phyloP scores from a whole-genome alignment of 2,113 vertebrate genomes.

The Phalacrocorax aristotelis region DNA sequence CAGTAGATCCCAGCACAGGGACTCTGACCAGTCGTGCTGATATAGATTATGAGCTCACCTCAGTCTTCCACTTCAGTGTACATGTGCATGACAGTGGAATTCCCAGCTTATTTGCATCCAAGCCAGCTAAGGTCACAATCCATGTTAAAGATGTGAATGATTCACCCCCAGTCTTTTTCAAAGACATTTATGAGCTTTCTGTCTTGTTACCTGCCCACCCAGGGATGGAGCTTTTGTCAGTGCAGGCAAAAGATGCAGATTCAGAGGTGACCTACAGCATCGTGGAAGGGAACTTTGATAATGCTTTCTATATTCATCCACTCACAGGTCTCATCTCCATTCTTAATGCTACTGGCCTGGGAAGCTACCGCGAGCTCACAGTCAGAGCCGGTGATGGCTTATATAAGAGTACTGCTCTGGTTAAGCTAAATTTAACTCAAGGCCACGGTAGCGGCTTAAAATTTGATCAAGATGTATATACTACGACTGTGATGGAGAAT shows the following conservation, averaged over 20 bases:
- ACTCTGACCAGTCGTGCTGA: slow-evolving; percentile 79
- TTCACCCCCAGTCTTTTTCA: slow-evolving; percentile 84
- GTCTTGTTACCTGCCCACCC: slow-evolving; percentile 78
- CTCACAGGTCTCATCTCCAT: slow-evolving; percentile 80
- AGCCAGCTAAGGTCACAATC: slow-evolving; percentile 83
- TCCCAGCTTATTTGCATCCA: slow-evolving; percentile 81
- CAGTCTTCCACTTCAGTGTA: slow-evolving; percentile 83
- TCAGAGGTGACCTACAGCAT: slow-evolving; percentile 88
- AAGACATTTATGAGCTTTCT: slow-evolving; percentile 75
- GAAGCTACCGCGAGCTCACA: slow-evolving; percentile 72
- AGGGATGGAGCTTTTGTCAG: slow-evolving; percentile 80
- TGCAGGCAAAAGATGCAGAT: slow-evolving; percentile 86
- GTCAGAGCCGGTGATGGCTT: slow-evolving; percentile 87
- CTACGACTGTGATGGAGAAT: slow-evolving; percentile 82
- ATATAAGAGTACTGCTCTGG: slow-evolving; percentile 79
- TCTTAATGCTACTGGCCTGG: slow-evolving; percentile 73
- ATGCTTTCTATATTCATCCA: slow-evolving; percentile 82
- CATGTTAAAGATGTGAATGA: slow-evolving; percentile 86
- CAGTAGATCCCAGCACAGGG: slow-evolving; percentile 88
- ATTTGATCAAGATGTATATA: slow-evolving; percentile 79
- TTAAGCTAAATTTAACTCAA: slow-evolving; percentile 80
- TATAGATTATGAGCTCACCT: slow-evolving; percentile 85
- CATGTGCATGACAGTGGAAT: slow-evolving; percentile 87
- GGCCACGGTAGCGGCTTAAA: slow-evolving; percentile 72
- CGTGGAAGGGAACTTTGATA: slow-evolving; percentile 77